Percentiles rank a stretch among this genome's conserved stretches.
Evolutionary conservation across 2,888 invertebrate species (phyloP).

Genomic region (Dryadula phaetusa): DNA sequence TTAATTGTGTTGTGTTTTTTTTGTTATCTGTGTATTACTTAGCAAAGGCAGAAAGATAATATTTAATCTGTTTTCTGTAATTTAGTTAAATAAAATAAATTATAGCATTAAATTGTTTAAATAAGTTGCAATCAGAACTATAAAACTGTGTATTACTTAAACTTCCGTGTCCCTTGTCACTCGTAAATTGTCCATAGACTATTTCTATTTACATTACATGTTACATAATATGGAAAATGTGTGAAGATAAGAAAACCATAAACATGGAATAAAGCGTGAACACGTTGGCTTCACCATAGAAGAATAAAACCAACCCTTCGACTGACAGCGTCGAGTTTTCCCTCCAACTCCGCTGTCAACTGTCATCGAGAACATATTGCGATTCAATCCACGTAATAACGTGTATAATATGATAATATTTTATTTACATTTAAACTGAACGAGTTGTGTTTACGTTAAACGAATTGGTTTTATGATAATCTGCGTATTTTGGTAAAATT

Average conservation of each 20-base stretch:
- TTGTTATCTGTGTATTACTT: not conserved
- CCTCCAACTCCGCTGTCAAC: slow-evolving; percentile 56
- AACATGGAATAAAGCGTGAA: slow-evolving; percentile 34
- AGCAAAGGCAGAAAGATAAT: not conserved
- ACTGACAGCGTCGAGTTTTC: slow-evolving; percentile 48
- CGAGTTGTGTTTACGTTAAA: slow-evolving; percentile 7
- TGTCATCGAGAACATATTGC: slow-evolving; percentile 50
- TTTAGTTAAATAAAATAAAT: too few species aligned
- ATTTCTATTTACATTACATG: too few species aligned
- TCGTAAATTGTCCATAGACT: too few species aligned
- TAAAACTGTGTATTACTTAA: too few species aligned
- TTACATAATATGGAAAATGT: too few species aligned
- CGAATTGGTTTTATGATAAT: slow-evolving; percentile 19
- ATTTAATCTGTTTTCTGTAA: not conserved
- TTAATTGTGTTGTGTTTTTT: slow-evolving; percentile 1
- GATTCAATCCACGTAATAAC: slow-evolving; percentile 39
- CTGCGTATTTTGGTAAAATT: not conserved
- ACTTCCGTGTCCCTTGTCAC: too few species aligned
- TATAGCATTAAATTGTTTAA: too few species aligned
- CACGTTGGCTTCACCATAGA: slow-evolving; percentile 44
- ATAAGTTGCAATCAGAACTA: too few species aligned
- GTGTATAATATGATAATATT: slow-evolving; percentile 25
- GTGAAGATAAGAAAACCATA: not conserved
- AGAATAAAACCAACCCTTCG: slow-evolving; percentile 54
- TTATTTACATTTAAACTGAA: slow-evolving; percentile 22